Base-by-base conservation (phyloP, 1,140 invertebrate genomes). In the Panagrolaimus sp. region DNA sequence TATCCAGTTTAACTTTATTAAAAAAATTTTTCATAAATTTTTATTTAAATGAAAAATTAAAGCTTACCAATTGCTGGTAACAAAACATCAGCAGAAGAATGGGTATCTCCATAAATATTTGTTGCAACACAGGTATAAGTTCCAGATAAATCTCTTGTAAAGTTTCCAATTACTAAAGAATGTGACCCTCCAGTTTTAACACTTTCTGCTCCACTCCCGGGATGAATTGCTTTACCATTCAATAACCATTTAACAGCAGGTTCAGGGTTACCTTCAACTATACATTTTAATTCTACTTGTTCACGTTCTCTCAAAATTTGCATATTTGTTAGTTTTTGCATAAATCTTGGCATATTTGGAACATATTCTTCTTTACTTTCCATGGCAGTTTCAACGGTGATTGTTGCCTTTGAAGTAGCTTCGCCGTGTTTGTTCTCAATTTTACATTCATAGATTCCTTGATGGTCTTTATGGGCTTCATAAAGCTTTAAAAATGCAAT, bases 401-500 rank as follows among this genome's bases (percentile, higher is more conserved):
- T 47, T 48, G 55, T 71, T 14, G 77, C 75, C 58, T 65, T 65
- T 38, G 76, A 73, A 43, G 65, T 71, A 14, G 73, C 78, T 44
- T 47, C 28, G 43, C 78, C 78, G 46, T 70, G 52, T 44, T 66
- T 63, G 65, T 79, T 79, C 17, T 43, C 47, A 48, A 69, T 46
- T n/a, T 63, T 21, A 65, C 71, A 77, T 58, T 65, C 68, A 45
- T 76, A 76, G 12, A 65, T 28, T 63, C 78, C 78, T 47, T 74
- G 58, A 46, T 79, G 75, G 12, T 77, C 70, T 14, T 55, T 46
- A 5, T 74, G 55, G 5, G 77, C 78, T 65, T 79, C 78, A 63
- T 79, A 81, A 26, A 80, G 73, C 44, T 80, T 80, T 55, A 80
- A 47, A 47, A 79, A 73, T 8, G 78, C 78, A 8, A 80, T 68